These are phyloP conservation scores for Echinops telfairi DNA, from an alignment of 2,113 vertebrate genomes.

Conservation along the genomic window DNA sequence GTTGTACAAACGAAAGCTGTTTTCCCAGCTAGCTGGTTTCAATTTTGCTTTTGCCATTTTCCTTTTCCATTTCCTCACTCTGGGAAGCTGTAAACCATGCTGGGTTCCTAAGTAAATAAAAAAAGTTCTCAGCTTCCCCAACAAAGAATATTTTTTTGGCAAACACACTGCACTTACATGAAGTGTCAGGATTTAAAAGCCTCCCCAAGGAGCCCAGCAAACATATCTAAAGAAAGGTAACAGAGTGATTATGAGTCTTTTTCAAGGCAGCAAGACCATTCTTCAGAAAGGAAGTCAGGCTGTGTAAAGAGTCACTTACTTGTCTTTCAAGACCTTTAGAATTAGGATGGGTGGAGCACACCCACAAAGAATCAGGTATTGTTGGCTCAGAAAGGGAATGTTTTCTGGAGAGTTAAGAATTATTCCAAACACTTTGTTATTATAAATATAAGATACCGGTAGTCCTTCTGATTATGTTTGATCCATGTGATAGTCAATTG, in stretches of 20 bases:
- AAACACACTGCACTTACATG: slow-evolving; percentile 70
- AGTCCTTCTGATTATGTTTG: not conserved
- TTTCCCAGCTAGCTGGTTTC: slow-evolving; percentile 71
- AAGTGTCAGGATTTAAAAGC: slow-evolving; percentile 84
- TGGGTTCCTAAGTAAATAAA: slow-evolving; percentile 77
- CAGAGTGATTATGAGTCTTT: slow-evolving; percentile 70
- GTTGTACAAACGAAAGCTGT: slow-evolving; percentile 37
- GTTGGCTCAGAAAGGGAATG: not conserved
- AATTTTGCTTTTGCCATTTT: slow-evolving; percentile 76
- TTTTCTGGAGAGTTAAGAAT: slow-evolving; percentile 56
- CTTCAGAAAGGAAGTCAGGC: slow-evolving; percentile 65
- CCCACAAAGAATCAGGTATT: slow-evolving; percentile 43
- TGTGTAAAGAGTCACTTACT: slow-evolving; percentile 78
- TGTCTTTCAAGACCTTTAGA: slow-evolving; percentile 66
- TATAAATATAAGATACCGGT: not conserved
- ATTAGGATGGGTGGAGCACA: not conserved
- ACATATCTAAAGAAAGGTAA: slow-evolving; percentile 80
- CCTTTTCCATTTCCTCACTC: slow-evolving; percentile 71
- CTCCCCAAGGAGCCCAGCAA: slow-evolving; percentile 81
- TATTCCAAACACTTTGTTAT: slow-evolving; percentile 38
- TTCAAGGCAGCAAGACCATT: slow-evolving; percentile 73
- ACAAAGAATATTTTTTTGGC: slow-evolving; percentile 80
- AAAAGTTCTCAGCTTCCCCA: slow-evolving; percentile 67
- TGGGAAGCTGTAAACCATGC: slow-evolving; percentile 64
- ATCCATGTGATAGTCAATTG: not conserved